These are phyloP conservation scores for Nephrocerus scutellatus DNA, from an alignment of 2,888 invertebrate genomes.

Conservation along the genomic window DNA sequence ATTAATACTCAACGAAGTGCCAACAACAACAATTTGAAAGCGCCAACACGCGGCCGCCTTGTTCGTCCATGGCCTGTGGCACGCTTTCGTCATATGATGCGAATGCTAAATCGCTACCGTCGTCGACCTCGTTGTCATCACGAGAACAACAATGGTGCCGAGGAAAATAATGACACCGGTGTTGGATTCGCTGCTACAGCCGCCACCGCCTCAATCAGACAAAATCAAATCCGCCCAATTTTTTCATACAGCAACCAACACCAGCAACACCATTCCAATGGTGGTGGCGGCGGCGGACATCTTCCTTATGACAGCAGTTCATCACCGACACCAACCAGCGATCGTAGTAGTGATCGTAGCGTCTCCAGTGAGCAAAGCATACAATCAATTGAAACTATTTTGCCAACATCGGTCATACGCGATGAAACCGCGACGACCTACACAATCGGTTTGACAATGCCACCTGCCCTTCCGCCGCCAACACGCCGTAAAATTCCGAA, in stretches of 20 bases:
- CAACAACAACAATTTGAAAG: constrained; percentile 13
- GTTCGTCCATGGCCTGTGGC: constrained; percentile 38
- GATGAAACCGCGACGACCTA: constrained; percentile 40
- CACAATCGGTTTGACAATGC: constrained; percentile 31
- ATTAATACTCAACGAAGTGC: constrained; percentile 18
- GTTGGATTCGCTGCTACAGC: constrained; percentile 14
- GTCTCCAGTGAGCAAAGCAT: constrained; percentile 25
- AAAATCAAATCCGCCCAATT: constrained; percentile 47
- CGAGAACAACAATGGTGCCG: constrained; percentile 15
- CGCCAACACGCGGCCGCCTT: constrained; percentile 13
- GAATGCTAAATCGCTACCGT: constrained; percentile 43
- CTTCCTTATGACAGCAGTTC: constrained; percentile 27
- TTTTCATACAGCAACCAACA: constrained; percentile 29
- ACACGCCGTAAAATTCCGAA: constrained; percentile 49
- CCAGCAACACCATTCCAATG: constrained; percentile 15
- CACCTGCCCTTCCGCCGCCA: constrained; percentile 49
- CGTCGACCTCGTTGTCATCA: constrained; percentile 40
- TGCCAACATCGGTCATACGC: constrained; percentile 44
- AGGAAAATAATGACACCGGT: too few species aligned
- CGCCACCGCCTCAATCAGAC: constrained; percentile 32
- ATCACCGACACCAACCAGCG: constrained; percentile 24
- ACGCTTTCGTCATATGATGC: constrained; percentile 42
- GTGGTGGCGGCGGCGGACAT: neutral
- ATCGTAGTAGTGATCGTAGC: constrained; percentile 30
- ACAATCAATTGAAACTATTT: constrained; percentile 35